Evolutionary conservation across 1,140 invertebrate species (phyloP).

Genomic region (Portunus trituberculatus): DNA sequence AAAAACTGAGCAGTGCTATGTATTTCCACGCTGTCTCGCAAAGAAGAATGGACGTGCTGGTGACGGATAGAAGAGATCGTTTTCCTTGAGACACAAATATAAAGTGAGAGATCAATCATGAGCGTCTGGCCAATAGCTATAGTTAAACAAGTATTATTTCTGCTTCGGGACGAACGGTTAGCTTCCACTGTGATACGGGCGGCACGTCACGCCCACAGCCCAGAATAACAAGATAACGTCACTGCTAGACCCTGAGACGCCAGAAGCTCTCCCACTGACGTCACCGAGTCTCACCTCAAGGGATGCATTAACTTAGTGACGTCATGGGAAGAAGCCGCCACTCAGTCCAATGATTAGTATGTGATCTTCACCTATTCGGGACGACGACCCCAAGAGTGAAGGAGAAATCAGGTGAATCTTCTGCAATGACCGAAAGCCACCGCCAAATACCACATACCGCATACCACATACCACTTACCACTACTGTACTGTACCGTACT

Average conservation of each 20-base stretch:
- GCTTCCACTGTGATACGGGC: not conserved
- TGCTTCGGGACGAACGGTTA: not conserved
- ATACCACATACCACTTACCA: too few species aligned
- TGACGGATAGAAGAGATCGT: too few species aligned
- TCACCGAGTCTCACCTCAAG: not conserved
- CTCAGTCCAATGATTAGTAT: not conserved
- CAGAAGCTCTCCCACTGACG: not conserved
- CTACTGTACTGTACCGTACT: too few species aligned
- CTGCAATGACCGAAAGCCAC: not conserved
- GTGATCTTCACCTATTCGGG: not conserved
- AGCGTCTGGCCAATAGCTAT: too few species aligned
- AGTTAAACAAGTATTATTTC: too few species aligned
- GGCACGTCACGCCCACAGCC: not conserved
- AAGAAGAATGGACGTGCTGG: too few species aligned
- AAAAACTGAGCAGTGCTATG: too few species aligned
- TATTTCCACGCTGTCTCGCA: too few species aligned
- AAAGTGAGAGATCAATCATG: too few species aligned
- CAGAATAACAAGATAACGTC: slow-evolving; percentile 12
- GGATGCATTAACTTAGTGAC: not conserved
- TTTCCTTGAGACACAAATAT: too few species aligned
- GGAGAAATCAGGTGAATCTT: not conserved
- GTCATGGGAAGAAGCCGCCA: not conserved
- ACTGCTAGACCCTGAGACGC: not conserved
- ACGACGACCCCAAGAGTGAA: not conserved
- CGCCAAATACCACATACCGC: too few species aligned